These are phyloP conservation scores for Cliona cf. orientalis DNA, from an alignment of 37 sponge, comb jelly and placozoan species.

Conservation along the genomic window DNA sequence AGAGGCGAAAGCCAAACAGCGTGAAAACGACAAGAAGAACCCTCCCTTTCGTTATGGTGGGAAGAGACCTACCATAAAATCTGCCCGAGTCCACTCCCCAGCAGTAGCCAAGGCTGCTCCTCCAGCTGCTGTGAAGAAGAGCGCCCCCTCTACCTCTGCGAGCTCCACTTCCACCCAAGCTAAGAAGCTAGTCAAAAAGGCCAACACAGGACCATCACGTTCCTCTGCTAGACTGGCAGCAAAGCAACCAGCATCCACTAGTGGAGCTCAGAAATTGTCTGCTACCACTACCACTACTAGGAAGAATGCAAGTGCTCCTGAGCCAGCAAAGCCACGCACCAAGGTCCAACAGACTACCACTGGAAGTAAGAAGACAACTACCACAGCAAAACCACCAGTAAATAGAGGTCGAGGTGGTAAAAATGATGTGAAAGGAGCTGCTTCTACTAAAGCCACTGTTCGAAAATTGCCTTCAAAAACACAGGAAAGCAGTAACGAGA, in stretches of 20 bases:
- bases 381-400: background rate
- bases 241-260: background rate
- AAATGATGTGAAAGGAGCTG: too few species aligned
- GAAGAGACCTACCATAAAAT: background rate
- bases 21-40: slow-evolving; percentile 15
- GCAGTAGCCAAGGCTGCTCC: background rate
- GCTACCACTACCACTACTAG: background rate
- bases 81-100: background rate
- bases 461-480: too few species aligned
- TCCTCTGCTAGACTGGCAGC: background rate
- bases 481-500: too few species aligned
- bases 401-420: background rate
- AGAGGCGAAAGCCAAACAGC: slow-evolving; percentile 16
- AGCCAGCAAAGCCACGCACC: background rate
- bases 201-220: background rate
- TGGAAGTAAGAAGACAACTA: background rate
- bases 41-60: slow-evolving; percentile 11
- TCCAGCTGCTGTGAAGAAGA: background rate
- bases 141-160: background rate
- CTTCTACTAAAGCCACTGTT: too few species aligned
- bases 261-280: background rate
- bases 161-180: background rate
- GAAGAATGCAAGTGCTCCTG: background rate
- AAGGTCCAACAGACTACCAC: background rate
- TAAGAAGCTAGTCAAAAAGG: background rate